Evolutionary conservation across 2,113 vertebrate species (phyloP).

Genomic region (Seriola rivoliana): DNA sequence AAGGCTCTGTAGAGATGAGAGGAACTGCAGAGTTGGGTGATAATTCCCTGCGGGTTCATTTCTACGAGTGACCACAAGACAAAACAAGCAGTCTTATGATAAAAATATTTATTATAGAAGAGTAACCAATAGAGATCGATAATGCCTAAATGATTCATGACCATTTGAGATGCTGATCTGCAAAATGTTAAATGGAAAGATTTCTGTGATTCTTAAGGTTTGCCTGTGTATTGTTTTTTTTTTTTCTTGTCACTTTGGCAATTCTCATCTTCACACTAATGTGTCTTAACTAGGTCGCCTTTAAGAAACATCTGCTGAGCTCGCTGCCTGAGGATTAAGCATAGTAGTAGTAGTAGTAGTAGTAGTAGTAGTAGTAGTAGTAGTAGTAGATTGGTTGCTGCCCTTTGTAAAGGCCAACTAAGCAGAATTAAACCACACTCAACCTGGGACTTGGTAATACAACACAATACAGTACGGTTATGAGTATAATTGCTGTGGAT

Average conservation of each 20-base stretch:
- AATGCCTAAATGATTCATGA: neutral
- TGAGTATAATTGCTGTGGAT: conserved; percentile 32
- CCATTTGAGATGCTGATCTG: neutral
- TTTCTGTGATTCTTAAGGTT: neutral
- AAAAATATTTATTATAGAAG: neutral
- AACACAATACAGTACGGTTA: neutral
- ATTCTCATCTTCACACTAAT: neutral
- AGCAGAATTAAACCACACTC: conserved; percentile 31
- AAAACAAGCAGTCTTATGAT: neutral
- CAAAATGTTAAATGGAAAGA: neutral
- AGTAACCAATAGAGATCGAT: neutral
- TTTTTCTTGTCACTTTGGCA: neutral
- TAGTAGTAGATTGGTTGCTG: conserved; percentile 10
- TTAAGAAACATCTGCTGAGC: conserved; percentile 31
- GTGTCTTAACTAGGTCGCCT: conserved; percentile 4
- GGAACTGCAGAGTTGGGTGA: neutral
- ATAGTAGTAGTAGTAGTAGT: neutral
- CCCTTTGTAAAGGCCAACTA: conserved; percentile 28
- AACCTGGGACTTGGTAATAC: neutral
- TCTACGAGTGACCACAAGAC: too few relatives aligned
- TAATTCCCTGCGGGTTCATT: neutral
- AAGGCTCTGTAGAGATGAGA: neutral
- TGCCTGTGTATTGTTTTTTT: neutral
- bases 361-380: neutral
- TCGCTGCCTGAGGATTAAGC: conserved; percentile 18